Evolutionary conservation across 2,888 invertebrate species (phyloP).

Genomic region (Polydesmus complanatus): DNA sequence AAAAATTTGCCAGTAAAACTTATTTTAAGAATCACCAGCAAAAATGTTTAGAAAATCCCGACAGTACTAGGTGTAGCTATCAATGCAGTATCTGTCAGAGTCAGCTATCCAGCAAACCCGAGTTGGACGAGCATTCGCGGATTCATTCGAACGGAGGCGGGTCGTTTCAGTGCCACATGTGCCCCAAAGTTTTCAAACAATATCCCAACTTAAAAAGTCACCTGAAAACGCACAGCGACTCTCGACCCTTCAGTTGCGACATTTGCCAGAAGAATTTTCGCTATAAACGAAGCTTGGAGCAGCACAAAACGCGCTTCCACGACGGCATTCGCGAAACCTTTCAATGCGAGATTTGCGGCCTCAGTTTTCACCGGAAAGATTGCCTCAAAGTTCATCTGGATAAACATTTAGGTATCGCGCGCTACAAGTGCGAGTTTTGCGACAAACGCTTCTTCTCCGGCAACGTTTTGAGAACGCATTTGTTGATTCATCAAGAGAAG

Average conservation of each 20-base stretch:
- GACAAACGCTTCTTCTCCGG: background rate
- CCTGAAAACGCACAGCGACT: background rate
- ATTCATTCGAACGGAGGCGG: background rate
- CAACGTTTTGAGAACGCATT: background rate
- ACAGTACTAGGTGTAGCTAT: too few species aligned
- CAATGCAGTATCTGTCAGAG: background rate
- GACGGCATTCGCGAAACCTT: background rate
- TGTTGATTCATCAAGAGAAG: slow-evolving; percentile 5
- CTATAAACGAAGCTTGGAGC: background rate
- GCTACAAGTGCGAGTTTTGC: background rate
- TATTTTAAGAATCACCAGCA: slow-evolving; percentile 75
- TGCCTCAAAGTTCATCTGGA: background rate
- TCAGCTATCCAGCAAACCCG: background rate
- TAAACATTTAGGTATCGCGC: background rate
- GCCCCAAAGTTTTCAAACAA: background rate
- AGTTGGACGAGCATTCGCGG: background rate
- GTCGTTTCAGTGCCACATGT: background rate
- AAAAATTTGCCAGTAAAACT: slow-evolving; percentile 80
- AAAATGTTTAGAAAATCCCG: background rate
- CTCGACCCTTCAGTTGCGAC: background rate
- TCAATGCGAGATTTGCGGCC: background rate
- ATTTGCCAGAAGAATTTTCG: background rate
- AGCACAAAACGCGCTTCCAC: background rate
- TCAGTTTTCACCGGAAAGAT: background rate
- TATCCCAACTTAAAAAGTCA: background rate